Conservation (phyloP, 2,113 vertebrate species). For the Eretmochelys imbricata region DNA sequence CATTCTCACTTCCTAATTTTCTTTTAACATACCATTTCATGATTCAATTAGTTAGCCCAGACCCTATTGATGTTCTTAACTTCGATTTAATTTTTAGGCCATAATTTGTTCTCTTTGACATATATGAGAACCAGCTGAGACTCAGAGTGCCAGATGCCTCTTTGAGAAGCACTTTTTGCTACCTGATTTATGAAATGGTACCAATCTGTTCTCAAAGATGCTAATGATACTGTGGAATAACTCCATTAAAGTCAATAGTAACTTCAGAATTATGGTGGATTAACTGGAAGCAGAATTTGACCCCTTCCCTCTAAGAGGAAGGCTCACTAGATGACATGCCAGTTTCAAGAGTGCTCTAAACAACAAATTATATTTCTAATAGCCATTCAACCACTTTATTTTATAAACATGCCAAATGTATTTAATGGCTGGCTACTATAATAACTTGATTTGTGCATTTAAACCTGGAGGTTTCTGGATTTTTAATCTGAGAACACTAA, state of each 20-base stretch:
- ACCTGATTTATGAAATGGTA: conserved; percentile 41
- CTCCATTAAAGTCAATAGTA: conserved; percentile 68
- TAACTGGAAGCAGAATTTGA: conserved; percentile 67
- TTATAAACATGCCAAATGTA: conserved; percentile 73
- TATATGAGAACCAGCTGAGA: conserved; percentile 2
- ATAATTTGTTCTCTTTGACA: not conserved
- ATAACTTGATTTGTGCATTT: conserved; percentile 46
- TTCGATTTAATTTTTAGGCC: not conserved
- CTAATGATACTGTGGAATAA: conserved; percentile 48
- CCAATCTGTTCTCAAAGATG: conserved; percentile 66
- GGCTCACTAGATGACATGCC: conserved; percentile 67
- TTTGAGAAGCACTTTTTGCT: conserved; percentile 15
- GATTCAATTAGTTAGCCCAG: not conserved
- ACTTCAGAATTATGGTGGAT: conserved; percentile 64
- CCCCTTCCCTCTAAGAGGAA: conserved; percentile 64
- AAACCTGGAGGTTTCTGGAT: conserved; percentile 37
- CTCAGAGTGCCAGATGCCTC: conserved; percentile 19
- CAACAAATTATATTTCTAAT: conserved; percentile 64
- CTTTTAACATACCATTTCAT: not conserved
- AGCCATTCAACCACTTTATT: conserved; percentile 68
- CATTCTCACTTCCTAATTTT: not conserved
- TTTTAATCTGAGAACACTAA: conserved; percentile 9
- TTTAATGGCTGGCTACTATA: conserved; percentile 64
- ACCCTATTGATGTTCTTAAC: not conserved
- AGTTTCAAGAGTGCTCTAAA: conserved; percentile 72